phyloP scores from a whole-genome alignment of 2,113 vertebrate genomes.

The Myxocyprinus asiaticus region DNA sequence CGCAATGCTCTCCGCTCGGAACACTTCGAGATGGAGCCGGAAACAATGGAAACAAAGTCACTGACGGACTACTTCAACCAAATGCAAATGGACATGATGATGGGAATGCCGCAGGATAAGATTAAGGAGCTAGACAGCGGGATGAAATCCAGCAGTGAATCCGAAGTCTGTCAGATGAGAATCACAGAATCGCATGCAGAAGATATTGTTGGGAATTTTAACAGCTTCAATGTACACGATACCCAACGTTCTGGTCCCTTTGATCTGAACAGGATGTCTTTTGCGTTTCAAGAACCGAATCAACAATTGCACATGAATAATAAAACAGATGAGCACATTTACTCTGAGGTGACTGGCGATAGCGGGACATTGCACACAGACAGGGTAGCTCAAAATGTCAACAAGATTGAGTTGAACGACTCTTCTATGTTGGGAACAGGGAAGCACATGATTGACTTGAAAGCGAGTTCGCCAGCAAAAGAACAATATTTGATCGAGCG shows the following conservation, averaged over 20 bases:
- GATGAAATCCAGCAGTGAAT: conserved; percentile 68
- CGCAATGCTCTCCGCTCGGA: conserved; percentile 91
- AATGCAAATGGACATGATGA: conserved; percentile 87
- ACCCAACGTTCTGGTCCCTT: conserved; percentile 85
- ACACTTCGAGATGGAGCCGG: conserved; percentile 96
- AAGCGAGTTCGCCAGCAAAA: conserved; percentile 82
- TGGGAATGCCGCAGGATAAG: conserved; percentile 75
- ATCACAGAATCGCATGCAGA: conserved; percentile 74
- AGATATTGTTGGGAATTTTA: conserved; percentile 81
- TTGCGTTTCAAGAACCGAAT: conserved; percentile 85
- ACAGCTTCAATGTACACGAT: conserved; percentile 84
- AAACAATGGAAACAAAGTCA: conserved; percentile 98
- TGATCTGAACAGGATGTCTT: conserved; percentile 83
- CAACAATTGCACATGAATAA: conserved; percentile 85
- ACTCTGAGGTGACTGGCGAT: conserved; percentile 74
- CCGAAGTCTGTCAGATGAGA: conserved; percentile 73
- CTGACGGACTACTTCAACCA: conserved; percentile 95
- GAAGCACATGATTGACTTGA: conserved; percentile 31
- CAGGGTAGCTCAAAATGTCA: conserved; percentile 78
- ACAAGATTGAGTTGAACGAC: conserved; percentile 73
- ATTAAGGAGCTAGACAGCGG: conserved; percentile 76
- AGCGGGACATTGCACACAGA: conserved; percentile 68
- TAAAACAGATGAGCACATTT: conserved; percentile 79
- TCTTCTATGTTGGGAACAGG: too few relatives aligned
- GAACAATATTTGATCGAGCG: conserved; percentile 75